Conservation (phyloP, 2,888 invertebrate genomes). For the Leptopilina myrica region DNA sequence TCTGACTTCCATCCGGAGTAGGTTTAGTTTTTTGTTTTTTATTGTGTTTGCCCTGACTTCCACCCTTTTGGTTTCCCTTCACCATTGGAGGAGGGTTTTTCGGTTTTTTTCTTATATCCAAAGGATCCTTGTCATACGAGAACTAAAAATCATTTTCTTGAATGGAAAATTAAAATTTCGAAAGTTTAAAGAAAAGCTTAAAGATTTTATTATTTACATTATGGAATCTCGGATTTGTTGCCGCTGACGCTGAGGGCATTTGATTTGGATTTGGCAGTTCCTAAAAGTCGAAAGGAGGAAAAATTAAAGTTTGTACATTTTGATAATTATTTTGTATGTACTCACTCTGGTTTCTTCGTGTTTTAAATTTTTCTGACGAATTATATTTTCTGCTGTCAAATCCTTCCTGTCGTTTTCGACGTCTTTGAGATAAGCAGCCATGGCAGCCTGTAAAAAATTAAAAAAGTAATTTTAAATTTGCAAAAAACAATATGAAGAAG, state of each 20-base stretch:
- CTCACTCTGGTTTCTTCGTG: slow-evolving; percentile 51
- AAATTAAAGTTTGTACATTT: not conserved
- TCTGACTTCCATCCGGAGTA: slow-evolving; percentile 62
- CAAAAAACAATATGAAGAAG: not conserved
- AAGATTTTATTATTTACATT: not conserved
- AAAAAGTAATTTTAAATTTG: not conserved
- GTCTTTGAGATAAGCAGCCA: slow-evolving; percentile 92
- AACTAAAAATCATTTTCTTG: slow-evolving; percentile 53
- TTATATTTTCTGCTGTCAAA: slow-evolving; percentile 77
- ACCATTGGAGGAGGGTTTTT: slow-evolving; percentile 51
- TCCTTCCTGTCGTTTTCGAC: slow-evolving; percentile 79
- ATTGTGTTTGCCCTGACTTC: slow-evolving; percentile 62
- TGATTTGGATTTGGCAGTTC: slow-evolving; percentile 57
- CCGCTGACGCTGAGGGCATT: slow-evolving; percentile 59
- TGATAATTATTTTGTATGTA: not conserved
- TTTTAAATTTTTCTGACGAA: slow-evolving; percentile 65
- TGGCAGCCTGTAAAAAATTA: slow-evolving; percentile 81
- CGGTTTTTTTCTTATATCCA: slow-evolving; percentile 62
- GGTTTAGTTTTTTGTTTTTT: slow-evolving; percentile 24
- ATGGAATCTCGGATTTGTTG: slow-evolving; percentile 61
- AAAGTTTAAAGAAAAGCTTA: no score
- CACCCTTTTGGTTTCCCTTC: slow-evolving; percentile 43
- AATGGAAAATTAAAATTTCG: no score
- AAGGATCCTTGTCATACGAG: slow-evolving; percentile 66
- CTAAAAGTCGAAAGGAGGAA: not conserved